These are phyloP conservation scores for Himantopus leucocephalus DNA, from an alignment of 2,113 vertebrate species.

Conservation along the genomic window DNA sequence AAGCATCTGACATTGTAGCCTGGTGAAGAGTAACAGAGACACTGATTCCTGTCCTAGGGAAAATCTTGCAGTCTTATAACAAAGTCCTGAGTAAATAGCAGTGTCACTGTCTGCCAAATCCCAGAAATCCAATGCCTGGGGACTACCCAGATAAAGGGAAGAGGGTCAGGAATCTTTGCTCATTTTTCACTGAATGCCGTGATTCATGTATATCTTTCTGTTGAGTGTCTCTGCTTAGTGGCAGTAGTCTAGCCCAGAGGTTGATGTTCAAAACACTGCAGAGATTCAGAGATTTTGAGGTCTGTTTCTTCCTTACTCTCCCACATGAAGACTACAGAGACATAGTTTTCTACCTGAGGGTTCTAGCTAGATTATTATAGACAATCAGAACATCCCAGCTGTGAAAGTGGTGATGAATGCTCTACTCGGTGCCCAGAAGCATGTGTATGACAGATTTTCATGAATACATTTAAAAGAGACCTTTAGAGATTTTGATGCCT, in stretches of 20 bases:
- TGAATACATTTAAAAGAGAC: neutral
- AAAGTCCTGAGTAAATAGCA: neutral
- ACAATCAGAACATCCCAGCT: neutral
- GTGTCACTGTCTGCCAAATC: neutral
- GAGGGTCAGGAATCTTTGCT: neutral
- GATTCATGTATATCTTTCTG: neutral
- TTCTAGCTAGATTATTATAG: neutral
- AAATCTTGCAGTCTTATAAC: neutral
- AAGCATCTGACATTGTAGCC: neutral
- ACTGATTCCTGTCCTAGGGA: neutral
- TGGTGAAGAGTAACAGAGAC: neutral
- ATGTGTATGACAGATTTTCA: neutral
- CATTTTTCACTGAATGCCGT: neutral
- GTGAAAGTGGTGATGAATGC: neutral
- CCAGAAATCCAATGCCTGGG: accelerated
- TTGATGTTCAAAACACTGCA: neutral
- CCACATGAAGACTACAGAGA: neutral
- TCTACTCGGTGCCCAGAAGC: neutral
- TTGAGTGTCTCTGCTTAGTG: neutral
- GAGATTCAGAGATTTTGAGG: neutral
- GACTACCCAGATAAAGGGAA: neutral
- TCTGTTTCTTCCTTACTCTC: neutral
- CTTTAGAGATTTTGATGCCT: neutral
- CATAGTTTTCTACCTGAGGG: neutral
- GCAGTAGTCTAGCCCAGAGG: neutral